Evolutionary conservation across 2,113 vertebrate species (phyloP).

Genomic region (Tachysurus vachellii): DNA sequence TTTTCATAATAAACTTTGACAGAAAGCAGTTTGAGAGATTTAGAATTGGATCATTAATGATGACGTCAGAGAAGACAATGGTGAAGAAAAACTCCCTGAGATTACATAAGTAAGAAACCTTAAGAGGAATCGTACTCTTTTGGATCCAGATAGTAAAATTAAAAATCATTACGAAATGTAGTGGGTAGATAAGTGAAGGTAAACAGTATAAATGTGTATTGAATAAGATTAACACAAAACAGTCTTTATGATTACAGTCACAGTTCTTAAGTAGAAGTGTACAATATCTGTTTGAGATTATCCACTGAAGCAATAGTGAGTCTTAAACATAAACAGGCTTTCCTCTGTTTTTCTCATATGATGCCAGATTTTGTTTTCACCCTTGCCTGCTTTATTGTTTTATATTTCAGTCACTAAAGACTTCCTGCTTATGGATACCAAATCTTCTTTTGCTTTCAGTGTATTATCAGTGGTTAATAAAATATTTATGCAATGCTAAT

Average conservation of each 20-base stretch:
- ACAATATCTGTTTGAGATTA: neutral
- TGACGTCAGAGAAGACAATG: neutral
- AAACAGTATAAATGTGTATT: neutral
- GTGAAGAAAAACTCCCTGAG: neutral
- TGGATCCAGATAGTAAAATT: neutral
- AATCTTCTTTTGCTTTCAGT: neutral
- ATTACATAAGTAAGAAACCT: neutral
- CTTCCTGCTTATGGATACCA: neutral
- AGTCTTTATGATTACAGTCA: neutral
- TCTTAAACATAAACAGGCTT: neutral
- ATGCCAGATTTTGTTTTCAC: neutral
- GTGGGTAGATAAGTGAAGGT: neutral
- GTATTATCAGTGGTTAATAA: constrained; percentile 14
- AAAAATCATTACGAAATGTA: neutral
- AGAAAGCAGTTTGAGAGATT: neutral
- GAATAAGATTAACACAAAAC: neutral
- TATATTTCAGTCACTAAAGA: neutral
- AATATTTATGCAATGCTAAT: constrained; percentile 12
- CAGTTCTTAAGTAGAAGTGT: neutral
- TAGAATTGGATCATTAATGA: neutral
- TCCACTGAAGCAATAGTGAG: neutral
- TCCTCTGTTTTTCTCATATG: neutral
- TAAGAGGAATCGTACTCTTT: neutral
- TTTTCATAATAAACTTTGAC: neutral
- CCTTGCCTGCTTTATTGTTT: neutral